phyloP scores from a whole-genome alignment of 2,888 invertebrate species.

The Xanthia icteritia region DNA sequence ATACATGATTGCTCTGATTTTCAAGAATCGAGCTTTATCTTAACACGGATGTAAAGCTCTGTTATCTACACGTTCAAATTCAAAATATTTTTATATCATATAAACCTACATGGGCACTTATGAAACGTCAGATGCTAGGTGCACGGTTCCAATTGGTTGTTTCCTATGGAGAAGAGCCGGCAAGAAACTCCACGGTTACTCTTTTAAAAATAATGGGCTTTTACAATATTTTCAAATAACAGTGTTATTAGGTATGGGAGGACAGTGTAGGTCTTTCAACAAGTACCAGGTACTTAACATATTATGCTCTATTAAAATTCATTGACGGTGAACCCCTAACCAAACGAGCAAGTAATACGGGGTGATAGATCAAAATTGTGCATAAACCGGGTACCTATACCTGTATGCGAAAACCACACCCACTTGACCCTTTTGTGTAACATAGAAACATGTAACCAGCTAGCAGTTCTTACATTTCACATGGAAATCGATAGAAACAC shows the following conservation, averaged over 20 bases:
- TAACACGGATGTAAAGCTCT: not conserved
- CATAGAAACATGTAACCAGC: not conserved
- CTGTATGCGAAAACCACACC: constrained; percentile 12
- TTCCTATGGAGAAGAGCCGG: too few species aligned
- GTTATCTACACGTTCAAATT: not conserved
- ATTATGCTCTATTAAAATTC: constrained; percentile 18
- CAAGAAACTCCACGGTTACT: too few species aligned
- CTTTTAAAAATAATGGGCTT: too few species aligned
- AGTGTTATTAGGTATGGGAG: too few species aligned
- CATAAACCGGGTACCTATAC: constrained; percentile 33
- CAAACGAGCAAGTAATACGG: not conserved
- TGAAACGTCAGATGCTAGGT: too few species aligned
- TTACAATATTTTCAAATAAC: too few species aligned
- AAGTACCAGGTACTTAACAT: too few species aligned
- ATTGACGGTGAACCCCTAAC: constrained; percentile 11
- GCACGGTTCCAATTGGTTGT: too few species aligned
- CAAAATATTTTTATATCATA: too few species aligned
- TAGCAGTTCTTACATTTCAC: constrained; percentile 26
- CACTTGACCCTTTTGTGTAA: constrained; percentile 31
- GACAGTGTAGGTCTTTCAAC: too few species aligned
- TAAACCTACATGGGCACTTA: too few species aligned
- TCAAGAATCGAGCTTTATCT: not conserved
- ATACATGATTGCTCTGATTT: not conserved
- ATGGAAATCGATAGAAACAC: constrained; percentile 28
- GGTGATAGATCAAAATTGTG: constrained; percentile 51